phyloP scores from a whole-genome alignment of 2,888 invertebrate species.

The Neoascia interrupta region DNA sequence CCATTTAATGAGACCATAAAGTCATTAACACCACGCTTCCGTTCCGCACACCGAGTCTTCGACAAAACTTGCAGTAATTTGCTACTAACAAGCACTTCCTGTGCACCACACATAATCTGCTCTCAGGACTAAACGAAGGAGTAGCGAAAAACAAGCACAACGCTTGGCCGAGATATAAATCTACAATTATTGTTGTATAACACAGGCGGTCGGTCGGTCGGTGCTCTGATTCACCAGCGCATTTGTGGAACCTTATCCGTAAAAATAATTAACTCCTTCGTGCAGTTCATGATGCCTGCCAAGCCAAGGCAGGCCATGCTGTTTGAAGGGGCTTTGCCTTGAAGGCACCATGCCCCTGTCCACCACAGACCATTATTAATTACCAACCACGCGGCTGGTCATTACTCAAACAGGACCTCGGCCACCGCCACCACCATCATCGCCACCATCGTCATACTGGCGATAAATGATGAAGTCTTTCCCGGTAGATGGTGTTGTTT shows the following conservation, averaged over 20 bases:
- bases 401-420: constrained; percentile 48
- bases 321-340: constrained; percentile 4
- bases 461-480: constrained; percentile 54
- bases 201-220: not conserved
- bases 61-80: constrained; percentile 44
- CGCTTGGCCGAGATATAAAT: constrained; percentile 41
- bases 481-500: constrained; percentile 26
- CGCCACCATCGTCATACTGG: too few species aligned
- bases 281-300: constrained; percentile 3
- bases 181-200: constrained; percentile 26
- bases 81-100: constrained; percentile 63
- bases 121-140: constrained; percentile 6
- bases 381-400: constrained; percentile 36
- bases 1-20: constrained; percentile 42
- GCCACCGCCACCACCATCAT: too few species aligned
- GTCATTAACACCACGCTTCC: constrained; percentile 57
- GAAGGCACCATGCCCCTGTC: constrained; percentile 6
- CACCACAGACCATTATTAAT: constrained; percentile 55
- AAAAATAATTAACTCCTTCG: constrained; percentile 36
- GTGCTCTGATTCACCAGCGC: not conserved
- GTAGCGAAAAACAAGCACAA: constrained; percentile 13
- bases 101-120: constrained; percentile 25
- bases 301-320: not conserved
- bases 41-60: constrained; percentile 29
- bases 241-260: constrained; percentile 19